Evolutionary conservation across 1,140 invertebrate genomes (phyloP).

Genomic region (Macrostomum lignano): DNA sequence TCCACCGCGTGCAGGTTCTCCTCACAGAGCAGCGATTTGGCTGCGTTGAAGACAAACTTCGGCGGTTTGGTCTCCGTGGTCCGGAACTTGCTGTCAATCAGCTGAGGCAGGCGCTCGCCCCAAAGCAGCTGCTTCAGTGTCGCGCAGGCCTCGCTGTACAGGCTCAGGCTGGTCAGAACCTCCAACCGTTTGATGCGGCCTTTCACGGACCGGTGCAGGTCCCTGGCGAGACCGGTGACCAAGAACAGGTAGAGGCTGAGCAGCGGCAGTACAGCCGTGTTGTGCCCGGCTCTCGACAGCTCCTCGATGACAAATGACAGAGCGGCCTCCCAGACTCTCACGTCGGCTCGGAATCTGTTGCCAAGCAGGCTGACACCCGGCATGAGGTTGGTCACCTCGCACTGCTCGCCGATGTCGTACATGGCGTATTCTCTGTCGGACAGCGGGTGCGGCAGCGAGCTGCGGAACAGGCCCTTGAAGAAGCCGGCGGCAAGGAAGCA

Average conservation of each 20-base stretch:
- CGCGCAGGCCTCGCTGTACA: constrained; percentile 18
- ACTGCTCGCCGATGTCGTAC: constrained; percentile 21
- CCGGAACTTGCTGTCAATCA: constrained; percentile 18
- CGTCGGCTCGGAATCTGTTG: constrained; percentile 17
- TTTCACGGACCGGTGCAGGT: too few relatives aligned
- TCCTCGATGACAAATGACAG: constrained; percentile 20
- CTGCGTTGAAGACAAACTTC: constrained; percentile 12
- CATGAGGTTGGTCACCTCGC: constrained; percentile 19
- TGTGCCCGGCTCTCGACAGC: constrained; percentile 17
- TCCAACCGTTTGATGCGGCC: constrained; percentile 14
- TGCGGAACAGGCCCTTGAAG: constrained; percentile 19
- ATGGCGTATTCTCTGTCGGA: constrained; percentile 23
- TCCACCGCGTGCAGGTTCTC: neutral
- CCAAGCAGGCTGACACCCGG: constrained; percentile 21
- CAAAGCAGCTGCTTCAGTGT: constrained; percentile 17
- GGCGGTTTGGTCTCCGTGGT: constrained; percentile 15
- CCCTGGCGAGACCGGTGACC: too few relatives aligned
- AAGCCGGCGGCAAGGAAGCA: constrained; percentile 22
- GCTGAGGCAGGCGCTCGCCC: constrained; percentile 21
- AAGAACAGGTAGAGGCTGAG: too few relatives aligned
- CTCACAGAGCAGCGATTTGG: constrained; percentile 15
- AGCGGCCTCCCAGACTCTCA: constrained; percentile 15
- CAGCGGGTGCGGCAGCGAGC: constrained; percentile 20
- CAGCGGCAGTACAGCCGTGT: constrained; percentile 22
- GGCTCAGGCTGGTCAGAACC: constrained; percentile 16